A percentile compares a stretch with the other conserved stretches of the same genome.
Evolutionary conservation across 2,113 vertebrate genomes (phyloP).

Genomic region (Miniopterus natalensis): DNA sequence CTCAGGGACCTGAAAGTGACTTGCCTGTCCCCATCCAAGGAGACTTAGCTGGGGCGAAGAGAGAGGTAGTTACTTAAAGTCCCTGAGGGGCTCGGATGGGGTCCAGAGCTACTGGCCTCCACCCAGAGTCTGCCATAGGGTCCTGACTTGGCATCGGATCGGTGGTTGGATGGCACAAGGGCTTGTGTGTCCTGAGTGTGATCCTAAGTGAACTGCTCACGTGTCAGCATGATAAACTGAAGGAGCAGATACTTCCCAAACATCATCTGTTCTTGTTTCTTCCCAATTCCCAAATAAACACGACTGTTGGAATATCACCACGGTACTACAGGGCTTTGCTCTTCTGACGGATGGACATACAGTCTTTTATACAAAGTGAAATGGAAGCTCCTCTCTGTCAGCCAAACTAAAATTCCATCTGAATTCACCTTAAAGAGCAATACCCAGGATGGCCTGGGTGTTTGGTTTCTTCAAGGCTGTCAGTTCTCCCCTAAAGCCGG

Average conservation of each 20-base stretch:
- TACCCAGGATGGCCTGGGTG: neutral
- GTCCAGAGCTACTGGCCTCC: neutral
- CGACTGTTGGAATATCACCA: neutral
- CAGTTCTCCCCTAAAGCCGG: neutral
- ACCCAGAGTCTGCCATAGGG: neutral
- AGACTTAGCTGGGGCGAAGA: neutral
- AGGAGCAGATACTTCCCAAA: conserved; percentile 22
- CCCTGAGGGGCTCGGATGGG: neutral
- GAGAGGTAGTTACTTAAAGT: neutral
- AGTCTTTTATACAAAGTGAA: neutral
- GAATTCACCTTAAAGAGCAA: neutral
- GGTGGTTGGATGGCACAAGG: accelerated
- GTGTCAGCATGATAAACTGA: neutral
- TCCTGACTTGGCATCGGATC: neutral
- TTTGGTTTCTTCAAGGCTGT: neutral
- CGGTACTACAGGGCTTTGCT: neutral
- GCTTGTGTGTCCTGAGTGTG: neutral
- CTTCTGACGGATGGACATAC: neutral
- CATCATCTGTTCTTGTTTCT: conserved; percentile 47
- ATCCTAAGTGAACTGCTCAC: neutral
- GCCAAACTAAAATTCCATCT: neutral
- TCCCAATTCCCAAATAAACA: neutral
- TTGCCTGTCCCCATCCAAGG: neutral
- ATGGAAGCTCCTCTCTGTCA: neutral
- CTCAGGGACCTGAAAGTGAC: neutral